phyloP scores from a whole-genome alignment of 2,113 vertebrate genomes.

The Glaucidium brasilianum region DNA sequence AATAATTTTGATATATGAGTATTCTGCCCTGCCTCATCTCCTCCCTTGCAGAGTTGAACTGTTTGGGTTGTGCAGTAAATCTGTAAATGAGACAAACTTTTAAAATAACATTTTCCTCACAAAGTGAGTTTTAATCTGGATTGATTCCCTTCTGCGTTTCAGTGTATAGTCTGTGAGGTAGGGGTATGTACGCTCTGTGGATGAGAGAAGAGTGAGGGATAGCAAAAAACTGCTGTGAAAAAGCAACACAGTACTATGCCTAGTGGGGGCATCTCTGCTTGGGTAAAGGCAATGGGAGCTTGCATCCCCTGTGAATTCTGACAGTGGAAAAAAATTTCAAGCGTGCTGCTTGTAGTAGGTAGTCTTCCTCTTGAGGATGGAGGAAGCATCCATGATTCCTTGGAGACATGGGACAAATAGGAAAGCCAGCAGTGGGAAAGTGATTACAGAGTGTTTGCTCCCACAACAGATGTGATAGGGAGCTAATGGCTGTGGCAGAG shows the following conservation, averaged over 20 bases:
- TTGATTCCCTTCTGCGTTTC: not conserved
- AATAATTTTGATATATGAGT: not conserved
- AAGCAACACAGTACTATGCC: not conserved
- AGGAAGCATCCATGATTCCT: not conserved
- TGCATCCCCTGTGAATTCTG: not conserved
- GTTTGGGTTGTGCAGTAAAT: not conserved
- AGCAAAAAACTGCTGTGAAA: not conserved
- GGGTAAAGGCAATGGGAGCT: not conserved
- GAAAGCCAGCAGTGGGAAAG: not conserved
- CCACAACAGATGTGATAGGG: not conserved
- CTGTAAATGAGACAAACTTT: not conserved
- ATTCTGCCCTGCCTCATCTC: not conserved
- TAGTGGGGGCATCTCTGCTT: not conserved
- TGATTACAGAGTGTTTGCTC: not conserved
- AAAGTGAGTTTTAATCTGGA: not conserved
- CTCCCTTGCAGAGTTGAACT: not conserved
- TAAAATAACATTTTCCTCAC: not conserved
- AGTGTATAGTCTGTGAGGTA: not conserved
- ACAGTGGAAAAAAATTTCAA: not conserved
- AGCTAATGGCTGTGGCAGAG: not conserved
- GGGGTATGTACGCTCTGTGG: not conserved
- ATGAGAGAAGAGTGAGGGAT: not conserved
- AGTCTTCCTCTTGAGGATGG: not conserved
- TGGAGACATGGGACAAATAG: not conserved
- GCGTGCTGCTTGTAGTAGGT: not conserved